Percentiles rank a stretch among this genome's conserved stretches.
phyloP scores from a whole-genome alignment of 2,888 invertebrate genomes.

The Chrysina gloriosa region DNA sequence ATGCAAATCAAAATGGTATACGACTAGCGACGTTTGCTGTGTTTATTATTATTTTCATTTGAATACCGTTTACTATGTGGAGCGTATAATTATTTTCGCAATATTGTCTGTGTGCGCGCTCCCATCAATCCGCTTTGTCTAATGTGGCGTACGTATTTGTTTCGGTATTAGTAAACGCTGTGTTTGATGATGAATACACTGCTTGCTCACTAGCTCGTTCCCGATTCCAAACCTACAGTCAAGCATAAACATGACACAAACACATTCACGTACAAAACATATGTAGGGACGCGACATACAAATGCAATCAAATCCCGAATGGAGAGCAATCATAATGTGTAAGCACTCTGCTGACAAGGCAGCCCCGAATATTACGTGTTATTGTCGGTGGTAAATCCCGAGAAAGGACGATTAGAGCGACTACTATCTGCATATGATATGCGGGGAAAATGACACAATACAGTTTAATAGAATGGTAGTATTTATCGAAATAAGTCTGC shows the following conservation, averaged over 20 bases:
- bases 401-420: conserved; percentile 55
- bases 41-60: conserved; percentile 14
- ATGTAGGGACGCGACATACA: conserved; percentile 49
- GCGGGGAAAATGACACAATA: neutral
- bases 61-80: conserved; percentile 31
- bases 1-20: neutral
- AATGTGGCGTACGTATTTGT: conserved; percentile 42
- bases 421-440: conserved; percentile 30
- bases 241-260: conserved; percentile 37
- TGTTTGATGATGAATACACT: conserved; percentile 37
- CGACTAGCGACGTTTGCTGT: neutral
- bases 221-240: conserved; percentile 21
- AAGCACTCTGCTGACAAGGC: conserved; percentile 54
- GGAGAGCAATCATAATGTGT: conserved; percentile 52
- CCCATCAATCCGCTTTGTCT: conserved; percentile 40
- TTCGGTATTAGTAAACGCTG: conserved; percentile 40
- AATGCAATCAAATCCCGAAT: conserved; percentile 55
- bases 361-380: conserved; percentile 52
- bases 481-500: neutral
- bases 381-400: conserved; percentile 58
- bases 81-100: conserved; percentile 37
- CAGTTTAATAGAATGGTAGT: neutral
- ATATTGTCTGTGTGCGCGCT: conserved; percentile 19
- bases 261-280: conserved; percentile 32
- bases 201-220: conserved; percentile 21